These are phyloP conservation scores for Whitmania pigra DNA, from an alignment of 1,140 invertebrate species.

Conservation along the genomic window DNA sequence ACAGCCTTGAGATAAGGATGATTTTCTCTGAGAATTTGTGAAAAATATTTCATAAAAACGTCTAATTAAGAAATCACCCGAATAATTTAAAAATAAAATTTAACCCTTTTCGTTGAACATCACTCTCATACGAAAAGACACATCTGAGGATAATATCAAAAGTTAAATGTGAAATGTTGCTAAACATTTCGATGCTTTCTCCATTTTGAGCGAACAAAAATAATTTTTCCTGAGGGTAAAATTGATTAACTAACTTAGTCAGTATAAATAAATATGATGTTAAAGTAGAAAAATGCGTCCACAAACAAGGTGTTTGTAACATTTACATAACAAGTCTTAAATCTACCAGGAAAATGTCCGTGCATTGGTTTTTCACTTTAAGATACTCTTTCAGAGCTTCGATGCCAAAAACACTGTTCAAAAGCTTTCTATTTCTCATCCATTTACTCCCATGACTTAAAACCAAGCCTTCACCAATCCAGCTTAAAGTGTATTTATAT, in stretches of 20 bases:
- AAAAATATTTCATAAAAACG: too few species aligned
- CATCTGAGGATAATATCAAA: constrained; percentile 35
- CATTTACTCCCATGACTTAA: constrained; percentile 58
- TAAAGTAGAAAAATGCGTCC: too few species aligned
- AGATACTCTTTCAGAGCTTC: constrained; percentile 70
- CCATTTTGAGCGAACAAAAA: not conserved
- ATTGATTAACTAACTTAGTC: not conserved
- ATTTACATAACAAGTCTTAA: not conserved
- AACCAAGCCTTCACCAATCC: constrained; percentile 32
- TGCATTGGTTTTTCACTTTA: constrained; percentile 56
- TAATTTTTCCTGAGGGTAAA: constrained; percentile 11
- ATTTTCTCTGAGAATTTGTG: too few species aligned
- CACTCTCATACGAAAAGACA: constrained; percentile 30
- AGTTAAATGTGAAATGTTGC: constrained; percentile 30
- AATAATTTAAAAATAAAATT: too few species aligned
- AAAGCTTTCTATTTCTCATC: constrained; percentile 63
- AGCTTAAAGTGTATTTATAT: constrained; percentile 1
- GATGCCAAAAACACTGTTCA: constrained; percentile 80
- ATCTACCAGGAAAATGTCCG: constrained; percentile 20
- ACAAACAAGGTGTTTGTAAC: not conserved
- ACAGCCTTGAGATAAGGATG: too few species aligned
- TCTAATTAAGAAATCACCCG: too few species aligned
- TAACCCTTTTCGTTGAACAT: constrained; percentile 28
- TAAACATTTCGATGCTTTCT: constrained; percentile 28
- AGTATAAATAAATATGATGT: not conserved